Percentiles rank a stretch among this genome's conserved stretches.
These are phyloP conservation scores for Acrocyrtus sp. DNA, from an alignment of 2,888 invertebrate genomes.

Conservation along the genomic window DNA sequence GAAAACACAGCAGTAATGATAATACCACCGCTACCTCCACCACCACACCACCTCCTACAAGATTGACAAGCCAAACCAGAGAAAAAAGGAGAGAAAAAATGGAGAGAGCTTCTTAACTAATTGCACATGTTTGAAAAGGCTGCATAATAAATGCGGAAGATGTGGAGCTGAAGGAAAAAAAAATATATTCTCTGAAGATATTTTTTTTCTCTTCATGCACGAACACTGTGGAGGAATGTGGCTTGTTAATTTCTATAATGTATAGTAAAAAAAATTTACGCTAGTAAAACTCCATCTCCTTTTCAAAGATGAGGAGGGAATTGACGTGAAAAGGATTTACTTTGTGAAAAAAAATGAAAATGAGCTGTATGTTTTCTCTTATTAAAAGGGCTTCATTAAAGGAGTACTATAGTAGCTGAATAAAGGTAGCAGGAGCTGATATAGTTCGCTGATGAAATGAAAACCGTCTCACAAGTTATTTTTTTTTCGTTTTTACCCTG, in stretches of 20 bases:
- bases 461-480: constrained; percentile 49
- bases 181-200: neutral
- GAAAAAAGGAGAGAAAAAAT: constrained; percentile 15
- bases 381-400: constrained; percentile 24
- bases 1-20: constrained; percentile 14
- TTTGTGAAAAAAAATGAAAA: too few species aligned
- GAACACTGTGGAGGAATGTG: constrained; percentile 14
- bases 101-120: constrained; percentile 49
- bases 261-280: neutral
- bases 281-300: neutral
- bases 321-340: too few species aligned
- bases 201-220: neutral
- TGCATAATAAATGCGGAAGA: neutral
- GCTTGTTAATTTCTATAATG: neutral
- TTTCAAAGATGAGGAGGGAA: neutral
- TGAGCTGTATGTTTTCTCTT: neutral
- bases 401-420: constrained; percentile 1
- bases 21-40: constrained; percentile 18
- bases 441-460: constrained; percentile 41
- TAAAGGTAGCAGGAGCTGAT: constrained; percentile 5
- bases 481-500: constrained; percentile 4
- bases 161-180: neutral
- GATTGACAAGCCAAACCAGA: constrained; percentile 46
- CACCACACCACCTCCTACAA: constrained; percentile 46
- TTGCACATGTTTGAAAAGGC: constrained; percentile 50